phyloP scores from a whole-genome alignment of 1,140 invertebrate species.

The Drosophila virilis region DNA sequence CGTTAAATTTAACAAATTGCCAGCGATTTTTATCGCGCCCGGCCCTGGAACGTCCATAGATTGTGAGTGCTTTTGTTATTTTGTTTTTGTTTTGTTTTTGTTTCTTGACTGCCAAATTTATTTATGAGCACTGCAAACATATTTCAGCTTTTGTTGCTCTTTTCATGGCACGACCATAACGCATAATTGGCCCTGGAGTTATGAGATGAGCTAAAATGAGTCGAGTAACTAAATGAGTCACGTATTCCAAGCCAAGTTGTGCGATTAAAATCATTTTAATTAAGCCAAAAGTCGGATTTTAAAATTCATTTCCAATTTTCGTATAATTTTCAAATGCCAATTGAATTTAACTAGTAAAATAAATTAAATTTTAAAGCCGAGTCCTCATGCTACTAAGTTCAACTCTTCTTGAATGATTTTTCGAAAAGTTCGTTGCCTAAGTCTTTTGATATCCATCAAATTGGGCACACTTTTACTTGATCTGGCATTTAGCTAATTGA shows the following conservation, averaged over 20 bases:
- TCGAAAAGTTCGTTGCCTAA: conserved; percentile 49
- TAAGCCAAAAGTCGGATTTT: conserved; percentile 11
- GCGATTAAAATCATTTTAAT: conserved; percentile 53
- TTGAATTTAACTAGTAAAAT: neutral
- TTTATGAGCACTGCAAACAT: conserved; percentile 75
- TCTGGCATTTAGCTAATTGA: conserved; percentile 19
- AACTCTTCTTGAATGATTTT: neutral
- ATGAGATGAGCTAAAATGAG: conserved; percentile 38
- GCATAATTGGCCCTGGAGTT: conserved; percentile 65
- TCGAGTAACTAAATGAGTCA: conserved; percentile 51
- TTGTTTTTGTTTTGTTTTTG: conserved; percentile 27
- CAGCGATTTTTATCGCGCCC: conserved; percentile 76
- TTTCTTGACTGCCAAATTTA: conserved; percentile 60
- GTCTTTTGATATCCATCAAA: conserved; percentile 37
- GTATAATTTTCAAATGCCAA: conserved; percentile 3
- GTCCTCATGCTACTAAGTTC: neutral
- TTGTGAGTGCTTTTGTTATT: conserved; percentile 41
- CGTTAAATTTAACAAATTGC: conserved; percentile 83
- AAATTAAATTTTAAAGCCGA: too few species aligned
- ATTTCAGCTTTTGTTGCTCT: conserved; percentile 42
- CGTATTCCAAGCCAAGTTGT: conserved; percentile 35
- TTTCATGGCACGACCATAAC: conserved; percentile 39
- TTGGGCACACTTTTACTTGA: conserved; percentile 17
- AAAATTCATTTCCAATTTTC: conserved; percentile 19
- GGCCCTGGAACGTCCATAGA: conserved; percentile 72